These are phyloP conservation scores for Lasius fuliginosus DNA, from an alignment of 2,888 invertebrate genomes.

Conservation along the genomic window DNA sequence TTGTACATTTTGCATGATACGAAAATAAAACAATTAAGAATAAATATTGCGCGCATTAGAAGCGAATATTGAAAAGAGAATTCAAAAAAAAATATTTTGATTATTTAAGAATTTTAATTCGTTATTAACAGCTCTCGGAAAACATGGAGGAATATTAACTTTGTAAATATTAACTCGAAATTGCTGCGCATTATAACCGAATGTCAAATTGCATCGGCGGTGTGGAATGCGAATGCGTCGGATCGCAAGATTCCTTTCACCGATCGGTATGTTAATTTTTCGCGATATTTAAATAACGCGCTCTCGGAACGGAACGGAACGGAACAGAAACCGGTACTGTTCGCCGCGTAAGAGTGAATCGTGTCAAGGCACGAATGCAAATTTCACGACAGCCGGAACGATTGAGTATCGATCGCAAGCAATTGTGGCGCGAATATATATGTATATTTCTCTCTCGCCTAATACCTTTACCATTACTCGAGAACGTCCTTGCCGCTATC, in stretches of 20 bases:
- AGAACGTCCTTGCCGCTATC: conserved; percentile 43
- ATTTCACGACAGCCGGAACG: conserved; percentile 46
- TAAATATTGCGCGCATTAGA: not conserved
- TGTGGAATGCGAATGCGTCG: conserved; percentile 49
- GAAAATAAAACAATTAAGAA: not conserved
- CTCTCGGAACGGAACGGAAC: conserved; percentile 45
- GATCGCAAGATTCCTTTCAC: conserved; percentile 50
- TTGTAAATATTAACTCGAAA: not conserved
- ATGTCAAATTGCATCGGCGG: conserved; percentile 48
- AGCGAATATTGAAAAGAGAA: conserved; percentile 7
- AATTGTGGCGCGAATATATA: conserved; percentile 5
- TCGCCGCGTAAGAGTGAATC: conserved; percentile 44
- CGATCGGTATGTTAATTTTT: conserved; percentile 51
- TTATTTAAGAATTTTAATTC: not conserved
- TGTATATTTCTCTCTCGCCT: conserved; percentile 21
- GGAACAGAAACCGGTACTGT: conserved; percentile 48
- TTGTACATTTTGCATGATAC: not conserved
- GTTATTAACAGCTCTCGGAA: not conserved
- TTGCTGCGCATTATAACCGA: conserved; percentile 3
- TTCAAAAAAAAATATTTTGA: not conserved
- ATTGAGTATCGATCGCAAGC: conserved; percentile 35
- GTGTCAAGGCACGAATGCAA: conserved; percentile 54
- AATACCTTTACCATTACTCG: not conserved
- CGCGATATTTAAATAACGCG: conserved; percentile 50
- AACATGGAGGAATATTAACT: not conserved